Base-by-base conservation (phyloP, 2,888 invertebrate species). In the Acleris holmiana region DNA sequence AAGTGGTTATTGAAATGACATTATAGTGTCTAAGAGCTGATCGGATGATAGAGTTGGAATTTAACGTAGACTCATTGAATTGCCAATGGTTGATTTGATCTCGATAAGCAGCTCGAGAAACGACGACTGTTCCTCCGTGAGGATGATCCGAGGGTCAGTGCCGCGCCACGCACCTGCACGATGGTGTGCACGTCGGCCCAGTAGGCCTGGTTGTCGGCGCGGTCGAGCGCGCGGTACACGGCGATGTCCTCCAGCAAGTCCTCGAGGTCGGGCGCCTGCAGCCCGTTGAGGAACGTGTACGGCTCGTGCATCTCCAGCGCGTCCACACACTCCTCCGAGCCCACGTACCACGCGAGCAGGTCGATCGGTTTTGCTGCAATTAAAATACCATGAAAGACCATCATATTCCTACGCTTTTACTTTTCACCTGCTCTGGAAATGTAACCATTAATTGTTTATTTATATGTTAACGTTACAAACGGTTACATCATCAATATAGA, bases 301-400 rank as follows among this genome's bases (percentile, higher is more conserved):
- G 99, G 99, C 84, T 99, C 99, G 81, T 99, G 98, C 97, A 99
- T 98, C 91, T 99, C 99, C 23, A 99, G 96, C 0, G 98, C 97
- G 76, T 98, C 97, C 58, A 97, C 97, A 49, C 90, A 86, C 75
- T 97, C 97, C 77, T 98, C 97, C 0, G 97, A 96, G 81, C 97
- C 97, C 63, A 99, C 97, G 79, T 99, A 99, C 92, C 99, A 97
- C 0, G 99, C 99, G 61, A 99, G 91, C 69, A 99, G 93, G 93
- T 99, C 99, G 71, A 99, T 99, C 0, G 99, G 99, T 82, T 99
- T 99, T 0, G 99, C 99, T 94, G 85, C 4, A 8, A 17, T 10
- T 8, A 50, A 2, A 6, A 15, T 15, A 40, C 6, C 25, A 25
- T 7, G 25, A 1, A 2, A 7, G 6, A 25, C 7, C 5, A 25